These are phyloP conservation scores for Suricata suricatta DNA, from an alignment of 2,113 vertebrate species.

Conservation along the genomic window DNA sequence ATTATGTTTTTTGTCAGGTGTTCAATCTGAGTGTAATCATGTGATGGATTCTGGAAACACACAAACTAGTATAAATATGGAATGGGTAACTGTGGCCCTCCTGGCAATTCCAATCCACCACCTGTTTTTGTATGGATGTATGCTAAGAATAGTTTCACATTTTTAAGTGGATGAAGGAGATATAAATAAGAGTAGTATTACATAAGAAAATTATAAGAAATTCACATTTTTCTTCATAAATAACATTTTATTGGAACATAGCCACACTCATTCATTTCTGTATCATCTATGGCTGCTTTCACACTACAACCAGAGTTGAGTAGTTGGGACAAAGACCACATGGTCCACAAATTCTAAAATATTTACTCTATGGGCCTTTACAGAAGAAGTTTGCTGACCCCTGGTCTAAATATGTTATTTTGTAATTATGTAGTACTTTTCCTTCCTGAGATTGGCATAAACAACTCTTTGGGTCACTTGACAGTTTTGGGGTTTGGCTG, in stretches of 20 bases:
- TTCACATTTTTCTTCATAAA: conserved; percentile 27
- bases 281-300: not conserved
- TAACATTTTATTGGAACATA: conserved; percentile 53
- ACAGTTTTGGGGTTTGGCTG: conserved; percentile 70
- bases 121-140: not conserved
- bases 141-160: not conserved
- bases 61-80: not conserved
- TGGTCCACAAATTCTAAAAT: conserved; percentile 51
- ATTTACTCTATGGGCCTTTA: conserved; percentile 55
- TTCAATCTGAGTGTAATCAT: conserved; percentile 46
- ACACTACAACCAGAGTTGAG: not conserved
- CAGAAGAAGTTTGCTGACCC: conserved; percentile 57
- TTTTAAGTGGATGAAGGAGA: conserved; percentile 22
- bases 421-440: conserved; percentile 76
- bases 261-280: not conserved
- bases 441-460: conserved; percentile 70
- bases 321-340: conserved; percentile 10
- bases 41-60: not conserved
- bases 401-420: conserved; percentile 68
- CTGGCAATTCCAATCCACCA: not conserved
- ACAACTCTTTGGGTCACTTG: conserved; percentile 66
- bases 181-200: conserved; percentile 15
- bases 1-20: conserved; percentile 48
- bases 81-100: not conserved
- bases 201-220: not conserved